These are phyloP conservation scores for Bactericera cockerelli DNA, from an alignment of 1,140 invertebrate genomes.

Conservation along the genomic window DNA sequence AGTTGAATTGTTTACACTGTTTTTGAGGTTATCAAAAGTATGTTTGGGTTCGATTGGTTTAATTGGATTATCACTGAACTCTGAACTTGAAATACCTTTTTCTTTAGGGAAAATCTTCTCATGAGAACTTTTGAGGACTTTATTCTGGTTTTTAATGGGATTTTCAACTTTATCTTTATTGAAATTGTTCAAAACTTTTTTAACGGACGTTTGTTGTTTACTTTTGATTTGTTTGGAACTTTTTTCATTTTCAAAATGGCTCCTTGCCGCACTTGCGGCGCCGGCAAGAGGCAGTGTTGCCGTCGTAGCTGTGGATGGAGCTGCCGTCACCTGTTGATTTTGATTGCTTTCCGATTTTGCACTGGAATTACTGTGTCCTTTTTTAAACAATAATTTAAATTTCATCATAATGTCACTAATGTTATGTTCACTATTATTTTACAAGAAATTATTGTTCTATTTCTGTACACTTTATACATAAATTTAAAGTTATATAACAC, in stretches of 20 bases:
- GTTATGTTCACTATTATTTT: too few species aligned
- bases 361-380: neutral
- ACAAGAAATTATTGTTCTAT: too few species aligned
- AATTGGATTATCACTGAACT: neutral
- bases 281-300: neutral
- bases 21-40: slow-evolving; percentile 1
- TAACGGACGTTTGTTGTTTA: slow-evolving; percentile 4
- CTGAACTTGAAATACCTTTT: neutral
- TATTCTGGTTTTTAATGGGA: neutral
- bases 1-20: slow-evolving; percentile 1
- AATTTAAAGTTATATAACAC: too few species aligned
- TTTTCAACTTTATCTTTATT: neutral
- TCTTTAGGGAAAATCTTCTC: neutral
- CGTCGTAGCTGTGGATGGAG: neutral
- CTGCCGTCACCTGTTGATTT: neutral
- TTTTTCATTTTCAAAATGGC: slow-evolving; percentile 8
- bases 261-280: neutral
- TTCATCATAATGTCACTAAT: neutral
- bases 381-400: slow-evolving; percentile 9
- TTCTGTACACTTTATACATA: too few species aligned
- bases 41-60: neutral
- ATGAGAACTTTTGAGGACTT: neutral
- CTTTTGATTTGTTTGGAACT: slow-evolving; percentile 5
- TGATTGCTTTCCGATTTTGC: neutral
- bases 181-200: slow-evolving; percentile 8